phyloP scores from a whole-genome alignment of 2,113 vertebrate species.

The Lepisosteus osseus region DNA sequence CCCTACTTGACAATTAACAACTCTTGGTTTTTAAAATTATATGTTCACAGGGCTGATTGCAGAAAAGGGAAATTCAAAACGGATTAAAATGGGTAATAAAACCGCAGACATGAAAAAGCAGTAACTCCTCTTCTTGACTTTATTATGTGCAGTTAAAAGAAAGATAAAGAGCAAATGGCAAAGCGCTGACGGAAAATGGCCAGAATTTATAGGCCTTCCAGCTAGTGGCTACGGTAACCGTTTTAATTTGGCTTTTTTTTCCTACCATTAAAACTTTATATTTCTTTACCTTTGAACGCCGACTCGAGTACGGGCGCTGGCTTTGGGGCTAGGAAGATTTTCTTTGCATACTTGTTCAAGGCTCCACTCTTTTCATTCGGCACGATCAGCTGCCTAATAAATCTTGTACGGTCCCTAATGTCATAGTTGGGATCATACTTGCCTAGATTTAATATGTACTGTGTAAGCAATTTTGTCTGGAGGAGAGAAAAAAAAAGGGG shows the following conservation, averaged over 20 bases:
- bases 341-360: constrained; percentile 93
- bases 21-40: no score
- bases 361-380: constrained; percentile 90
- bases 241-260: neutral
- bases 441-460: constrained; percentile 96
- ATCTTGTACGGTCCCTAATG: constrained; percentile 96
- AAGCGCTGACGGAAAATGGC: neutral
- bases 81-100: neutral
- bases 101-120: neutral
- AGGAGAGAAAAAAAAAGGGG: constrained; percentile 52
- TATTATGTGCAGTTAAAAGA: neutral
- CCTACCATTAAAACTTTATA: neutral
- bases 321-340: constrained; percentile 92
- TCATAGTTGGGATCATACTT: constrained; percentile 99
- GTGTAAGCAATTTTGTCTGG: constrained; percentile 97
- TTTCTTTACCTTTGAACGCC: constrained; percentile 86
- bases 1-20: no score
- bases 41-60: neutral
- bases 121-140: neutral
- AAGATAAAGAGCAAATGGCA: neutral
- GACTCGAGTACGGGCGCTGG: constrained; percentile 92
- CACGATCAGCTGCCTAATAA: constrained; percentile 97
- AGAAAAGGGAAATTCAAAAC: neutral
- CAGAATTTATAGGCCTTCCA: neutral
- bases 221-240: neutral